A percentile compares a stretch with the other conserved stretches of the same genome.
Evolutionary conservation across 2,888 invertebrate genomes (phyloP).

Genomic region (Tromatobia lineatoria): DNA sequence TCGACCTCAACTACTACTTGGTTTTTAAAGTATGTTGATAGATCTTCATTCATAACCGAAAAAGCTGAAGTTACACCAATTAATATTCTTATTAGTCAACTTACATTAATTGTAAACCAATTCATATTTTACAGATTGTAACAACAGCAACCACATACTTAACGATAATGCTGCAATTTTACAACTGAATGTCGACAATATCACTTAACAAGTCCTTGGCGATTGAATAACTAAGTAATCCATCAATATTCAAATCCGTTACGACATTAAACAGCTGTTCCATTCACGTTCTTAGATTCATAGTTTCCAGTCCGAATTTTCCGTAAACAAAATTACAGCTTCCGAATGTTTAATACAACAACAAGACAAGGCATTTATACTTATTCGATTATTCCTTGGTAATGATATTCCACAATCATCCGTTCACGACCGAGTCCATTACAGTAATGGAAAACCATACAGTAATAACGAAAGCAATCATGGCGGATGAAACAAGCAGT

Average conservation of each 20-base stretch:
- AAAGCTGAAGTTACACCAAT: no score
- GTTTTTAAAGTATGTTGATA: slow-evolving; percentile 6
- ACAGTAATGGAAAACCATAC: background rate
- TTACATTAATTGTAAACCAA: background rate
- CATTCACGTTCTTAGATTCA: no score
- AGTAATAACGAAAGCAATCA: background rate
- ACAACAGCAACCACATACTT: background rate
- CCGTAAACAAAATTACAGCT: no score
- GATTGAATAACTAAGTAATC: no score
- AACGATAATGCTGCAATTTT: slow-evolving; percentile 17
- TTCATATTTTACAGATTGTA: background rate
- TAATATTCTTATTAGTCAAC: background rate
- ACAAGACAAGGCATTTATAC: background rate
- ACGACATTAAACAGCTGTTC: no score
- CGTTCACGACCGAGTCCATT: background rate
- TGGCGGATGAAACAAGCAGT: background rate
- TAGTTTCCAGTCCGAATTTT: no score
- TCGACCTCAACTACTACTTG: slow-evolving; percentile 40
- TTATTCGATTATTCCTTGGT: background rate
- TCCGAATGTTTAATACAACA: no score
- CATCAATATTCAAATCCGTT: no score
- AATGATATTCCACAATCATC: background rate
- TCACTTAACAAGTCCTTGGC: no score
- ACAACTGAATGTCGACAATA: no score
- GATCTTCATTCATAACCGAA: no score